Percentiles rank a stretch among this genome's conserved stretches.
These are phyloP conservation scores for Anguilla pacifica DNA, from an alignment of 2,797 vertebrate genomes.

Conservation along the genomic window DNA sequence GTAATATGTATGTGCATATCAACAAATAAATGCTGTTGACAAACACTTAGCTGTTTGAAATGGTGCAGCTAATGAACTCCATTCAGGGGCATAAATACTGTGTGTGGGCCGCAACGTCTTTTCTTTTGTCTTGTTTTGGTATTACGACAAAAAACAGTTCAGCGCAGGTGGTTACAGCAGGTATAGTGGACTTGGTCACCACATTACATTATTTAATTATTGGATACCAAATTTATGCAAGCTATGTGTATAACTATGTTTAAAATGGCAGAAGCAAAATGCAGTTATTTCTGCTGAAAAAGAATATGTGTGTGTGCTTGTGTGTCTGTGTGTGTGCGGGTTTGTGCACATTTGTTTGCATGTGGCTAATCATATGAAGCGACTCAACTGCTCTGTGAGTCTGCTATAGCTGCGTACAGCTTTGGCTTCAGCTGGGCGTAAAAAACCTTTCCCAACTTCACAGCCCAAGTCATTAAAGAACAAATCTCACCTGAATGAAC, in stretches of 20 bases:
- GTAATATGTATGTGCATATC: background rate
- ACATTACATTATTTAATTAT: background rate
- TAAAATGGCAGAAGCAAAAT: background rate
- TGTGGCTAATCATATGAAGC: conserved; percentile 22
- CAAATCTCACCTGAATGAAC: conserved; percentile 35
- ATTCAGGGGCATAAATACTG: background rate
- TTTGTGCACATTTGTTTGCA: background rate
- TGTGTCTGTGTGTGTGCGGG: background rate
- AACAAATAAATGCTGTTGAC: background rate
- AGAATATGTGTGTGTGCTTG: background rate
- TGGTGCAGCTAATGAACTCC: background rate
- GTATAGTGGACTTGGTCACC: background rate
- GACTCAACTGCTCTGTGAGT: conserved; percentile 15
- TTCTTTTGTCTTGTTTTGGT: too few relatives aligned
- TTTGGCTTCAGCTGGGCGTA: background rate
- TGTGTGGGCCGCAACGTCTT: too few relatives aligned
- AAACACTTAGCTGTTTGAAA: background rate
- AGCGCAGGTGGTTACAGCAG: background rate
- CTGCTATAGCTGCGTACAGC: conserved; percentile 6
- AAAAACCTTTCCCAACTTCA: conserved; percentile 16
- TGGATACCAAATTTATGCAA: background rate
- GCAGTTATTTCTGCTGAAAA: background rate
- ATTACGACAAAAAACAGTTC: too few relatives aligned
- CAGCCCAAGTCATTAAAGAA: conserved; percentile 17
- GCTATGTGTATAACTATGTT: background rate